Conservation (phyloP, 2,113 vertebrate species). For the Clarias macrocephalus region DNA sequence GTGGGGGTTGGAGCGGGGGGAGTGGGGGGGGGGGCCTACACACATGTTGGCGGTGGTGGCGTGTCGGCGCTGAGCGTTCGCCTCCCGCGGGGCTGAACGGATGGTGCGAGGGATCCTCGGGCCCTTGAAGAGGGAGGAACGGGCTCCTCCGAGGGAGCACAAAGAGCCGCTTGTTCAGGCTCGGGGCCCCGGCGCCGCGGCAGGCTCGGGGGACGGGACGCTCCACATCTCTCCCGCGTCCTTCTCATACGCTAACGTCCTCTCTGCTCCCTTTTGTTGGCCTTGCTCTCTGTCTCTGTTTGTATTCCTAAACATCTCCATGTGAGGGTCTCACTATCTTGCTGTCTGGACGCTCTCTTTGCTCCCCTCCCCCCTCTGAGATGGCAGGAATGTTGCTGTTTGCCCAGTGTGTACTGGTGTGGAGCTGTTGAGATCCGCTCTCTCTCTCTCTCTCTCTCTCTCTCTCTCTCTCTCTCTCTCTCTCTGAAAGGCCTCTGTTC, state of each 20-base stretch:
- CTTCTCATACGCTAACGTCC: constrained; percentile 1
- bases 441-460: not conserved
- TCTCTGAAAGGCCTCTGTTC: constrained; percentile 45
- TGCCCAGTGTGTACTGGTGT: constrained; percentile 47
- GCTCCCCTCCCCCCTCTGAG: constrained; percentile 32
- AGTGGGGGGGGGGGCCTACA: not conserved
- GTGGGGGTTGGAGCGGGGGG: too few relatives aligned
- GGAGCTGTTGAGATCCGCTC: constrained; percentile 34
- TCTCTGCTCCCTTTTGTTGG: not conserved
- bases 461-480: constrained; percentile 17
- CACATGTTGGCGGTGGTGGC: constrained; percentile 11
- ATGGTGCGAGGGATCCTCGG: constrained; percentile 39
- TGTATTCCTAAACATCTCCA: constrained; percentile 35
- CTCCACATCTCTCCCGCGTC: constrained; percentile 10
- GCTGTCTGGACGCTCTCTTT: constrained; percentile 18
- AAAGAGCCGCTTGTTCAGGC: constrained; percentile 55
- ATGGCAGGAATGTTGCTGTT: constrained; percentile 52
- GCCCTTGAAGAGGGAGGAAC: constrained; percentile 43
- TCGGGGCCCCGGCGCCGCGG: constrained; percentile 43
- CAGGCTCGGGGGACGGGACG: constrained; percentile 35
- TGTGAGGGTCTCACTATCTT: constrained; percentile 21
- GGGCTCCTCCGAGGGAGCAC: constrained; percentile 43
- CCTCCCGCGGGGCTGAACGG: constrained; percentile 42
- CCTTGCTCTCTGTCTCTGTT: constrained; percentile 17
- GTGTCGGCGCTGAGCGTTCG: constrained; percentile 25